Base-by-base conservation (phyloP, 2,113 vertebrate species). In the Lepus timidus region DNA sequence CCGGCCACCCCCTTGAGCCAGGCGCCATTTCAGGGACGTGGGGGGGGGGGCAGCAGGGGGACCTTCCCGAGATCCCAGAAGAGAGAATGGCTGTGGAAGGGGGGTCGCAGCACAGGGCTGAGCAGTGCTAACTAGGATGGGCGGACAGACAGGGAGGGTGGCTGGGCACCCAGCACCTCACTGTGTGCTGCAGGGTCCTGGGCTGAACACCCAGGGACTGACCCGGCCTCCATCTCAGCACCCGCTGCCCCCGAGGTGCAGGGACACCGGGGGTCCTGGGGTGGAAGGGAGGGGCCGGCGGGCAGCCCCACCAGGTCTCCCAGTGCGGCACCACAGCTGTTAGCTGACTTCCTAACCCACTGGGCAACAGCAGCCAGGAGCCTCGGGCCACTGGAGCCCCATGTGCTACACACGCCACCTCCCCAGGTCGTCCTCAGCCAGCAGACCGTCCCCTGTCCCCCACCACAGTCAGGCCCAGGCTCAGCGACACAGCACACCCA, bases 401-500 rank as follows among this genome's bases (percentile, higher is more conserved):
- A 1, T 44, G 44, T 44, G 44, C 44, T 7, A 44, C 44, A 7
- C 39, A 51, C 22, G 11, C 39, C 3, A 9, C 20, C 29, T 55
- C 22, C 44, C 58, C 16, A 25, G 58, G 33, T 65, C 70, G 11
- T 73, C 44, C 79, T 78, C 17, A 79, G 86, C 31, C 80, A 64
- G 31, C 16, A 7, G n/a, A 4, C 10, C 31, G 27, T 2, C 2
- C 4, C 39, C 4, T 1, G 1, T 29, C 29, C 36, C 22, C 9
- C 1, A 10, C 8, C 62, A 75, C n/a, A 29, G n/a, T 10, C 86
- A 52, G 62, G n/a, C 19, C 25, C 17, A 55, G 19, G n/a, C 19
- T 68, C 23, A 16, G 17, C 1, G 33, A 76, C 9, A 23, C 33
- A 83, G 55, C 1, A 0, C 7, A 82, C 23, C 51, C 61, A 36